Conservation (phyloP, 2,888 invertebrate species). For the Drosophila mulleri region DNA sequence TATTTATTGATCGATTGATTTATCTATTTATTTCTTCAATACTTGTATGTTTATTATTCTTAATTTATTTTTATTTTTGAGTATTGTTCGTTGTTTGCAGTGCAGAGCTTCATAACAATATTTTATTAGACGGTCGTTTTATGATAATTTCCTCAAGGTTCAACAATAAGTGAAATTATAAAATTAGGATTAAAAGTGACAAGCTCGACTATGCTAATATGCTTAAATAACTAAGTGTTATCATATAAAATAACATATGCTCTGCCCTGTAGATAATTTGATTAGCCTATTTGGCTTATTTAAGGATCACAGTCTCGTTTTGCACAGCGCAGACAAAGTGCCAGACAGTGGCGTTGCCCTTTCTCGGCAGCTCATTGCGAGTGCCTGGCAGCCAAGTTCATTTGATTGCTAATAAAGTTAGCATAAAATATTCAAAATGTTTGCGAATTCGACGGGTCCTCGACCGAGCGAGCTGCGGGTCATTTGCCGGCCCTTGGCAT, state of each 20-base stretch:
- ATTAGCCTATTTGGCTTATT: neutral
- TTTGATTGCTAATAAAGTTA: constrained; percentile 62
- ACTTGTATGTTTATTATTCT: too few species aligned
- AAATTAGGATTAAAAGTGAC: too few species aligned
- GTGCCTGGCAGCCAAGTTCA: constrained; percentile 47
- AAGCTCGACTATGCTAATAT: neutral
- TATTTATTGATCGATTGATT: too few species aligned
- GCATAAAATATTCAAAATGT: constrained; percentile 64
- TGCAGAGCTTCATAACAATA: too few species aligned
- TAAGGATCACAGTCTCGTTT: neutral
- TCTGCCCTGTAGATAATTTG: neutral
- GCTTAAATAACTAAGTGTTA: neutral
- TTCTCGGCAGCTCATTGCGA: constrained; percentile 54
- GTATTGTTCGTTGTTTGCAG: too few species aligned
- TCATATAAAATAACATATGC: neutral
- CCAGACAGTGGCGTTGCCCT: constrained; percentile 5
- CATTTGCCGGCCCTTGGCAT: constrained; percentile 20
- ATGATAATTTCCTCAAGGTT: too few species aligned
- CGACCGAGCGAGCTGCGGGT: constrained; percentile 7
- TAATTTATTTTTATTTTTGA: too few species aligned
- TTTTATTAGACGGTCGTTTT: too few species aligned
- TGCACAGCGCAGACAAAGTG: neutral
- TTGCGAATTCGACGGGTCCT: constrained; percentile 21
- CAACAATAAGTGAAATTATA: too few species aligned
- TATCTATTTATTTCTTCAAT: too few species aligned